Evolutionary conservation across 2,888 invertebrate species (phyloP), one percentile per base, ranked within the genome.

Genomic region (Philereme vetulata): DNA sequence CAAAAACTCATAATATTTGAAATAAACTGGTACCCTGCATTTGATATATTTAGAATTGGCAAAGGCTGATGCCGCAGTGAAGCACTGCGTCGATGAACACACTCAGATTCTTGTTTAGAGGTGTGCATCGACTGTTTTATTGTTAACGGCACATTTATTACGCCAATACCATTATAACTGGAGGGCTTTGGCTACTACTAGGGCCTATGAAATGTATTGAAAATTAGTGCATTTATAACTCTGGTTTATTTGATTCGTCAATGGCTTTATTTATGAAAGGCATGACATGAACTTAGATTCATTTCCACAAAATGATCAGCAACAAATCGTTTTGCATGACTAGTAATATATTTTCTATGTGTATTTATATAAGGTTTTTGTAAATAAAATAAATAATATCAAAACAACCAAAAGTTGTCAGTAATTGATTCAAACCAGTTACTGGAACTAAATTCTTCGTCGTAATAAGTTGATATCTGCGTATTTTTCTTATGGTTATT

Each of bases 71-170:
- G 50, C 46, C 42, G 44, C 46, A 38, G 38, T 44, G 42, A 53
- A 4, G 52, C 40, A 45, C 8, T 49, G 43, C 36, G n/a, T n/a
- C 48, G 35, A 50, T 5, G 32, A 38, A 46, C 51, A 35, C 33
- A 34, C 9, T 21, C 35, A 45, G 10, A 33, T 45, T 56, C 36
- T 45, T 32, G 4, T 45, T 10, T 42, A 40, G 34, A 40, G 11
- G 32, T 38, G 4, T 32, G 36, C 9, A 21, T 33, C 4, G 11
- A 60, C 55, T 62, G 60, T 78, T 80, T 80, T 76, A 76, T 76
- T 75, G 70, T 72, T 79, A 82, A 80, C 81, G 78, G 78, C 68
- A 78, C 76, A 71, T 82, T 82, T 75, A 82, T 69, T 67, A 71
- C 71, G 55, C 50, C 65, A 66, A 71, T 71, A 62, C 69, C 66